Evolutionary conservation across 2,888 invertebrate genomes (phyloP), one percentile per base, ranked within the genome.

Genomic region (Metalampra italica): DNA sequence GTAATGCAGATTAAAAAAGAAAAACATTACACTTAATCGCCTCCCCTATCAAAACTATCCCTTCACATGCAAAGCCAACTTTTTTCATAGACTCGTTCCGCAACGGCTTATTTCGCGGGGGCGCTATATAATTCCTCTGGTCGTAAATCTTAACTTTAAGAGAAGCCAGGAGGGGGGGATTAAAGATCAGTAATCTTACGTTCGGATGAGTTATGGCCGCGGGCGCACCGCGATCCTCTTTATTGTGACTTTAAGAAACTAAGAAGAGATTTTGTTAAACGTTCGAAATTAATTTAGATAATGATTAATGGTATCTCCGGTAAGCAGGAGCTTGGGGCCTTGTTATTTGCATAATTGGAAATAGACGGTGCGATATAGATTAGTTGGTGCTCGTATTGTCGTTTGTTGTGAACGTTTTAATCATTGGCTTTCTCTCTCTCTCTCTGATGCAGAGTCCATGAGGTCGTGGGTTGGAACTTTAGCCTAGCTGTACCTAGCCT

Each of bases 121-220:
- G 90, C 90, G 91, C 90, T 90, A 90, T 90, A 91, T 92, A 92
- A 92, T 92, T 91, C 92, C 91, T 86, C 78, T 79, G 89, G 80
- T 79, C 92, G 91, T 92, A 92, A 92, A 92, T 92, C 92, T 92
- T 91, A 92, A 92, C 91, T 92, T 92, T 92, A 92, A 92, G 92
- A 90, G 91, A 90, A 89, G 82, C 87, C 79, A 78, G 70, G 89
- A 86, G 90, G 91, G 91, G 91, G 91, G 92, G 92, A 92, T 92
- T 92, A 92, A 92, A 93, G 92, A 92, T 92, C 92, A 92, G 92
- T 92, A 92, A 92, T 92, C 92, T 92, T 91, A 91, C 91, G 91
- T 73, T 87, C 89, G 86, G 92, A 92, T 92, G 92, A 92, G 90
- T 92, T 92, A 92, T 92, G 91, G 91, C 88, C 90, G 30, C 36